Evolutionary conservation across 1,140 invertebrate genomes (phyloP), one percentile per base, ranked within the genome.

Genomic region (Drosophila grimshawi): DNA sequence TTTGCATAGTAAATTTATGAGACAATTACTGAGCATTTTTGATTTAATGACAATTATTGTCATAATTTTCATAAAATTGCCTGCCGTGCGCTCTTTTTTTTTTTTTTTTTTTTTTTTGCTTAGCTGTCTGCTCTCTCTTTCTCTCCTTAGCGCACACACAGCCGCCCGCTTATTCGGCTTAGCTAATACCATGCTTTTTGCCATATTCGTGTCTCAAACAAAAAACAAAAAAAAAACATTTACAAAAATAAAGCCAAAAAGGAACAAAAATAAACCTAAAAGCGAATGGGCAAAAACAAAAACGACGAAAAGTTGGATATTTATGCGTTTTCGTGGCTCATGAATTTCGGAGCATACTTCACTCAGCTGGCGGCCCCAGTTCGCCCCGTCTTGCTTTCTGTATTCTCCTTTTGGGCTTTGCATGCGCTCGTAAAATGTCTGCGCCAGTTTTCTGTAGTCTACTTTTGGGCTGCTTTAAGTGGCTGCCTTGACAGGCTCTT

Each of bases 1-100:
- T 89, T 89, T 89, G 86, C 86, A 90, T 89, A 89, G 86, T 90
- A 86, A 89, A 89, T 89, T 89, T 89, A 89, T 90, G 86, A 89
- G 86, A 89, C 86, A 90, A 90, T 89, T 89, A 89, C 86, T 81
- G 78, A 81, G 81, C 82, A 89, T 89, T 89, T 89, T 89, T 89
- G 86, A 89, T 89, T 89, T 89, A 89, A 89, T 89, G 86, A 89
- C 86, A 89, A 89, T 89, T 89, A 89, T 89, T 89, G 86, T 89
- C 86, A 90, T 90, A 89, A 89, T 90, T 90, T 86, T 90, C 86
- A 85, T 89, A 90, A 85, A 89, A 89, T 89, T 89, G 85, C 85
- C 86, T 81, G 64, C 73, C 64, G 68, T 82, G 49, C 62, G 55
- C 53, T 57, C 48, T 51, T 41, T 41, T 61, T 48, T 45, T 37